Evolutionary conservation across 2,797 vertebrate genomes (phyloP).

Genomic region (Rallus crepitans): DNA sequence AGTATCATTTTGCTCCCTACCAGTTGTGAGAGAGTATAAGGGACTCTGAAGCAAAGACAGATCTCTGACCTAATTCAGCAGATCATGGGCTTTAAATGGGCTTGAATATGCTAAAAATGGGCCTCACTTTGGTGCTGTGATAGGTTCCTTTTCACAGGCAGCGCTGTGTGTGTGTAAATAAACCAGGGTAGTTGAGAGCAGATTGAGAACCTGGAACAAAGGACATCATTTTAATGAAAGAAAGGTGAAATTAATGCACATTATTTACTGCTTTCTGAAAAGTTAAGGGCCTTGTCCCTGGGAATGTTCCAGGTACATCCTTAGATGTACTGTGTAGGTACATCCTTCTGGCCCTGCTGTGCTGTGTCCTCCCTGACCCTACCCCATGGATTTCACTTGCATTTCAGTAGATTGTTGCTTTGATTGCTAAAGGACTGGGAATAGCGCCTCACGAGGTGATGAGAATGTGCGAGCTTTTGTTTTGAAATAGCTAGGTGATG

Average conservation of each 20-base stretch:
- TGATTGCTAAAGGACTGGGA: neutral
- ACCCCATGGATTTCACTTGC: fast-evolving
- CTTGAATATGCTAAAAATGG: neutral
- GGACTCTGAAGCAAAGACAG: neutral
- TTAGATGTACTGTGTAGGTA: neutral
- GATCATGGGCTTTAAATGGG: neutral
- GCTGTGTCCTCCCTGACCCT: fast-evolving
- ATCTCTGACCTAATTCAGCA: neutral
- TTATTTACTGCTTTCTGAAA: neutral
- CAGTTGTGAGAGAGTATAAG: neutral
- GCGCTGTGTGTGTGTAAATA: neutral
- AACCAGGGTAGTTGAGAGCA: neutral
- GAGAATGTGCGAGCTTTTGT: neutral
- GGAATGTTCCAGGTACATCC: neutral
- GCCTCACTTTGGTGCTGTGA: neutral
- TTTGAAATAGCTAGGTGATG: neutral
- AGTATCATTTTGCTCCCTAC: neutral
- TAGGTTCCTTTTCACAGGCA: neutral
- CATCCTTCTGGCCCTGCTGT: neutral
- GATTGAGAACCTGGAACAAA: neutral
- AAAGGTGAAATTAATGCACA: fast-evolving
- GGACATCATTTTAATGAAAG: neutral
- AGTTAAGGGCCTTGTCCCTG: neutral
- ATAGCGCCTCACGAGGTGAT: neutral
- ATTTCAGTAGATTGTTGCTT: neutral